Percentiles rank a stretch among this genome's conserved stretches.
Conservation (phyloP, 2,113 vertebrate genomes). For the Parus major region DNA sequence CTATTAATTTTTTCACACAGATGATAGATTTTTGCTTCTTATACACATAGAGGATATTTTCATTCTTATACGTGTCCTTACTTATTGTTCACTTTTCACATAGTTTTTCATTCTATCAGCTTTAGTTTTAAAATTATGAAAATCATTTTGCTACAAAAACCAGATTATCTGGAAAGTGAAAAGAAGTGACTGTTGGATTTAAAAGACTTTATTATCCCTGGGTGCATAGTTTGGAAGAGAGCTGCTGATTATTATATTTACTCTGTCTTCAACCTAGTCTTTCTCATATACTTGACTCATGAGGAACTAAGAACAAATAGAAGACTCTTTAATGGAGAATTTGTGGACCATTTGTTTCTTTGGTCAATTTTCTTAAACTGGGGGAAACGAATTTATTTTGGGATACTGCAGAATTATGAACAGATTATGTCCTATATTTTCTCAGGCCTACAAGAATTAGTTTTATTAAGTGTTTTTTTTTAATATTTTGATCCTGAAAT, state of each 20-base stretch:
- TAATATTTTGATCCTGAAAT: background rate
- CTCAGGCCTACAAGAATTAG: background rate
- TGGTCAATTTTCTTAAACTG: background rate
- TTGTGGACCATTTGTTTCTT: background rate
- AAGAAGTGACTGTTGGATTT: background rate
- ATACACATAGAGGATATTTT: background rate
- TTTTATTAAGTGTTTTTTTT: background rate
- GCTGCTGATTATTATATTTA: background rate
- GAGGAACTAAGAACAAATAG: background rate
- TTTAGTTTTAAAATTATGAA: background rate
- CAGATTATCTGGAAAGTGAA: background rate
- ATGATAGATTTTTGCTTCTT: background rate
- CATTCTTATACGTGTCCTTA: background rate
- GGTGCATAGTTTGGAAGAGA: background rate
- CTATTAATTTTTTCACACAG: background rate
- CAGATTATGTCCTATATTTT: background rate
- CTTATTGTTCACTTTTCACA: background rate
- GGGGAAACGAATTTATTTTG: background rate
- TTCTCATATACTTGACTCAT: background rate
- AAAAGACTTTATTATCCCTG: background rate
- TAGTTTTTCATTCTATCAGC: background rate
- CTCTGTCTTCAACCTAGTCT: background rate
- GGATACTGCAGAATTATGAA: background rate
- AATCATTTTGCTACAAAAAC: background rate
- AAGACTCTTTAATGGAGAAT: background rate